Base-by-base conservation (phyloP, 1,140 invertebrate genomes). In the Planococcus citri region DNA sequence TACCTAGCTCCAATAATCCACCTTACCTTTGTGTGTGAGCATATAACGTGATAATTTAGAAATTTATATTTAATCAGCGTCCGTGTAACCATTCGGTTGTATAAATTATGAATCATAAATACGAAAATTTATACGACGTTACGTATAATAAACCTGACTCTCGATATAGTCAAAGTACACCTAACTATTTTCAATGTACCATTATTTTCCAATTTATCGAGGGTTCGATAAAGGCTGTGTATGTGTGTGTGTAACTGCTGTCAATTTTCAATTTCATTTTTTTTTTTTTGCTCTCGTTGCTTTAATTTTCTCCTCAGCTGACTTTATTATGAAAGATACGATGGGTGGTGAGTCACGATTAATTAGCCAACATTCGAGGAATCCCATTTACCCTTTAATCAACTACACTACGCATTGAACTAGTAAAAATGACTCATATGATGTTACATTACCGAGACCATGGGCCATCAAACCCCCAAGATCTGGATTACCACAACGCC, bases 41-140 rank as follows among this genome's bases (percentile, higher is more conserved):
- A n/a, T n/a, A n/a, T n/a, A 51, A 20, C 41, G n/a, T 51, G 12
- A 51, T 51, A 51, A 51, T 51, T 51, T n/a, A 51, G 41, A 51
- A 51, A 51, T 51, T 51, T 51, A 51, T 9, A 51, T 51, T 51
- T 51, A 51, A 51, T 51, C 41, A 51, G 41, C 41, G 41, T 51
- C 12, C 4, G 17, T 51, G 41, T 51, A 9, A 51, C 41, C 41
- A 51, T 9, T 20, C 33, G 14, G 14, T 37, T n/a, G n/a, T 51
- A 51, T 51, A 51, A 51, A 14, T 51, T 51, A 51, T 51, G 41
- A 51, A 9, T 51, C 41, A 51, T 51, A 51, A 51, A 51, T n/a
- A 9, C n/a, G n/a, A 3, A 51, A 9, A 51, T 37, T 37, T 37
- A 37, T 37, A 6, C 33, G 6, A 8, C 33, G 33, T 37, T 37